Evolutionary conservation across 2,797 vertebrate species (phyloP), one percentile per base, ranked within the genome.

Genomic region (Erethizon dorsatum): DNA sequence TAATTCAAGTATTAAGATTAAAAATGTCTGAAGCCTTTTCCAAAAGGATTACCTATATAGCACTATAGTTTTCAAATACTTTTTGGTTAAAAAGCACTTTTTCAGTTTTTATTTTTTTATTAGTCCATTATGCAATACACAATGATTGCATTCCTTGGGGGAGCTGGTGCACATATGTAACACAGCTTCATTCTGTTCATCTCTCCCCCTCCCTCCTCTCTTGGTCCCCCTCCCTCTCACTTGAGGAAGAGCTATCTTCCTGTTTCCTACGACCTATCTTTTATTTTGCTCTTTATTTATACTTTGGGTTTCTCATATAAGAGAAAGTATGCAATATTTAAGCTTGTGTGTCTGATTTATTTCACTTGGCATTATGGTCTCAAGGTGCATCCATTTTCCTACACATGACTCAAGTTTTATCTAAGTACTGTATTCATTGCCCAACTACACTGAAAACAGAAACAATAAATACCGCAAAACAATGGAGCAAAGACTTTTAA

Each of bases 1-100:
- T 86, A 50, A 94, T 59, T 86, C 50, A 96, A 90, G 28, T 89
- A 69, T 57, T 78, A 85, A 67, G 13, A 78, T 78, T 78, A 88
- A 80, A 95, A 78, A 85, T 20, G 3, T 54, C 50, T 59, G 37
- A 83, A 92, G 54, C 1, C 47, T 47, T 91, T 83, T 63, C 33
- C 37, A 28, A 83, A 93, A 54, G 17, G 59, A 88, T 57, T 75
- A 45, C 13, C 24, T 37, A 75, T 33, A 80, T 0, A 71, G n/a
- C 54, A 79, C 18, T 41, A 11, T 41, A 18, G 10, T 92, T 87
- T 88, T 37, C 82, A 92, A 24, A 79, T 75, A n/a, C 63, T 50
- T 69, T 78, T 78, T 80, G 8, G 79, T 50, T 15, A 80, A 94
- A 12, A 3, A 85, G 54, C 90, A n/a, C 7, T 93, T 84, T 65